Evolutionary conservation across 2,888 invertebrate species (phyloP).

Genomic region (Beris chalybata): DNA sequence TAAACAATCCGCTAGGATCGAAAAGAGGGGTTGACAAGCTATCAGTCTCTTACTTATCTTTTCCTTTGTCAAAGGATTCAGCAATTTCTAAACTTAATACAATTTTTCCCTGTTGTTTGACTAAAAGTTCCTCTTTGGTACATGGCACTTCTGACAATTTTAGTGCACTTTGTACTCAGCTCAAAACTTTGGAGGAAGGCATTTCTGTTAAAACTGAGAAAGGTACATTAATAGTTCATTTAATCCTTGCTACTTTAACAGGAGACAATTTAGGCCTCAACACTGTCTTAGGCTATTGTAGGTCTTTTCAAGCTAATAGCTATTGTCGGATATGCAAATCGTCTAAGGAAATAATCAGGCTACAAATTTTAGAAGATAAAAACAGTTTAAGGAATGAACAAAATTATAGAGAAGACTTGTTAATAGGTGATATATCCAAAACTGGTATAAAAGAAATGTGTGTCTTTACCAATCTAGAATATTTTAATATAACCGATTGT

Average conservation of each 20-base stretch:
- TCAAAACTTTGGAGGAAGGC: slow-evolving; percentile 32
- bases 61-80: slow-evolving; percentile 23
- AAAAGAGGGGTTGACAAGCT: slow-evolving; percentile 20
- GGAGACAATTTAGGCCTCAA: slow-evolving; percentile 28
- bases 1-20: slow-evolving; percentile 15
- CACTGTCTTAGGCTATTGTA: slow-evolving; percentile 6
- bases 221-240: neutral
- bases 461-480: slow-evolving; percentile 44
- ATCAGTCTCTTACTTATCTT: slow-evolving; percentile 29
- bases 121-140: slow-evolving; percentile 13
- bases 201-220: slow-evolving; percentile 5
- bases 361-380: slow-evolving; percentile 8
- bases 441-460: slow-evolving; percentile 23
- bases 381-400: slow-evolving; percentile 5
- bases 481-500: slow-evolving; percentile 25
- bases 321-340: slow-evolving; percentile 26
- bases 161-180: slow-evolving; percentile 1
- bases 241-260: slow-evolving; percentile 4
- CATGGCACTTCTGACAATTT: slow-evolving; percentile 23
- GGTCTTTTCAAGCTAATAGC: slow-evolving; percentile 19
- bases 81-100: slow-evolving; percentile 25
- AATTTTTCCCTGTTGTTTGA: slow-evolving; percentile 26
- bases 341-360: slow-evolving; percentile 1
- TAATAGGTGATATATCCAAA: slow-evolving; percentile 10
- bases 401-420: slow-evolving; percentile 20